Conservation (phyloP, 2,888 invertebrate genomes). For the Himalopsyche kuldschensis region DNA sequence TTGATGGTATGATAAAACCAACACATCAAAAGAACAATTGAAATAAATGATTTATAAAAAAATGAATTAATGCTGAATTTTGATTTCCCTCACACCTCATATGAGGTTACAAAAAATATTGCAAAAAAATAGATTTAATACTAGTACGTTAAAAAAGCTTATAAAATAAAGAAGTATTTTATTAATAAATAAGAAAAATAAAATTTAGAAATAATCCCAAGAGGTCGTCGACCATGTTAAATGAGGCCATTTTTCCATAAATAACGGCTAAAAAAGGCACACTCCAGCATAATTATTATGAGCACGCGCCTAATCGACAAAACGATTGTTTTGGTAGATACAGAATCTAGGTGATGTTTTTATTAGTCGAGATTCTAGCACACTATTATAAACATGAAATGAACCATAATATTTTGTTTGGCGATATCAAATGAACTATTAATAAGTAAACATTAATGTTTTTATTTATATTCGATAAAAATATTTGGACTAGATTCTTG, state of each 20-base stretch:
- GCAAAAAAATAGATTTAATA: too few species aligned
- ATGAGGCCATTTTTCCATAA: not conserved
- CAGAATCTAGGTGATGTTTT: not conserved
- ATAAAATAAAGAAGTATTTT: too few species aligned
- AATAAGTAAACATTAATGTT: too few species aligned
- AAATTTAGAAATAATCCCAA: not conserved
- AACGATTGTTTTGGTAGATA: not conserved
- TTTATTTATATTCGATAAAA: too few species aligned
- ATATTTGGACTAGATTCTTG: too few species aligned
- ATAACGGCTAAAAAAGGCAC: not conserved
- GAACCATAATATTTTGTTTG: not conserved
- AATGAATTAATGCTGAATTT: too few species aligned
- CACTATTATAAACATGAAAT: not conserved
- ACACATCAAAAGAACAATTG: not conserved
- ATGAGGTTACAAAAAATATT: too few species aligned
- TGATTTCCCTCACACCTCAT: too few species aligned
- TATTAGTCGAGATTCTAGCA: not conserved
- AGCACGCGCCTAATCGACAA: not conserved
- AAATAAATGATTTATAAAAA: too few species aligned
- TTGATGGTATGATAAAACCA: not conserved
- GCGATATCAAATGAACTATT: too few species aligned
- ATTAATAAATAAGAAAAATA: too few species aligned
- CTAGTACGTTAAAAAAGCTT: too few species aligned
- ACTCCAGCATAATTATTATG: not conserved
- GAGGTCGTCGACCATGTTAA: not conserved